These are phyloP conservation scores for Xylophagus ater DNA, from an alignment of 2,888 invertebrate species.

Conservation along the genomic window DNA sequence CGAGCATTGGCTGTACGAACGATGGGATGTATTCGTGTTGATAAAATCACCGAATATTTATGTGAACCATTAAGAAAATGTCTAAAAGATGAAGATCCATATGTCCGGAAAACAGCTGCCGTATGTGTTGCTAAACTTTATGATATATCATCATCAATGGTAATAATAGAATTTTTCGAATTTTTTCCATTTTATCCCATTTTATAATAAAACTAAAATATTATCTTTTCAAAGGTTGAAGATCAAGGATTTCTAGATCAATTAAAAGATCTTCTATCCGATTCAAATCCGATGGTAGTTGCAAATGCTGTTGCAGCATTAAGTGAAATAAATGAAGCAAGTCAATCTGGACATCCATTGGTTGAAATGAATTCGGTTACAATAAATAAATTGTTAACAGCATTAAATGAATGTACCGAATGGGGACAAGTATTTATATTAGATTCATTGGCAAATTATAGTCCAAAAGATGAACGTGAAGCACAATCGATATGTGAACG, in stretches of 20 bases:
- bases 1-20: slow-evolving; percentile 96
- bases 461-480: slow-evolving; percentile 92
- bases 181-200: not conserved
- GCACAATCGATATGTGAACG: slow-evolving; percentile 98
- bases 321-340: slow-evolving; percentile 96
- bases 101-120: slow-evolving; percentile 97
- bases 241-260: slow-evolving; percentile 93
- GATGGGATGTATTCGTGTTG: slow-evolving; percentile 99
- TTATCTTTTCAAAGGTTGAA: slow-evolving; percentile 26
- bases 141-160: slow-evolving; percentile 78
- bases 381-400: slow-evolving; percentile 95
- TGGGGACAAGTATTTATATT: slow-evolving; percentile 98
- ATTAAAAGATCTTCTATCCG: slow-evolving; percentile 89
- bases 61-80: slow-evolving; percentile 96
- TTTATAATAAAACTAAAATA: not conserved
- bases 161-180: slow-evolving; percentile 27
- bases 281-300: slow-evolving; percentile 99
- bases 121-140: slow-evolving; percentile 98
- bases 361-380: slow-evolving; percentile 94
- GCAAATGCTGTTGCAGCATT: slow-evolving; percentile 98
- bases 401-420: slow-evolving; percentile 98
- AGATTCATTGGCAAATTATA: slow-evolving; percentile 94
- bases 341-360: slow-evolving; percentile 85
- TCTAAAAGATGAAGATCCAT: slow-evolving; percentile 91
- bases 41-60: slow-evolving; percentile 98